A percentile compares a stretch with the other conserved stretches of the same genome.
phyloP scores from a whole-genome alignment of 2,113 vertebrate species.

The Callipepla squamata region DNA sequence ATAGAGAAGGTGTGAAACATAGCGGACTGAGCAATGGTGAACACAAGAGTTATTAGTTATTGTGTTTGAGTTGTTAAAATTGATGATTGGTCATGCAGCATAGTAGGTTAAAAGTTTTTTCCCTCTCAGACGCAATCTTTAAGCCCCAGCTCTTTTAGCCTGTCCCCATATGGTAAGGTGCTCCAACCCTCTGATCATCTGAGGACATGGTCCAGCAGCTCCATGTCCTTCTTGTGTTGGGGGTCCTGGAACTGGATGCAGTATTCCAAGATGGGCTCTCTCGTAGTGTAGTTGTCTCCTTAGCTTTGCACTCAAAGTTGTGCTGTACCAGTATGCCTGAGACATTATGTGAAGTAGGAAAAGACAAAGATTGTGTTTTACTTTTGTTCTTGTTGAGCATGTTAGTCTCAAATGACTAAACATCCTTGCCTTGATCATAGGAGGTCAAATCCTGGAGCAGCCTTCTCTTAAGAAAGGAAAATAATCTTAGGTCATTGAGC shows the following conservation, averaged over 20 bases:
- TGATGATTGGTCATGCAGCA: rapidly evolving
- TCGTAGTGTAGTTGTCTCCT: background rate
- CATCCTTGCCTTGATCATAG: background rate
- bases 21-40: background rate
- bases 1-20: background rate
- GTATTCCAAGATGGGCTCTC: too few relatives aligned
- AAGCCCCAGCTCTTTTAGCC: too few relatives aligned
- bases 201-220: too few relatives aligned
- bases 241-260: too few relatives aligned
- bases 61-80: background rate
- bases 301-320: background rate
- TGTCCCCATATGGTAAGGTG: too few relatives aligned
- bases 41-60: background rate
- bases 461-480: background rate
- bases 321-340: background rate
- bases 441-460: background rate
- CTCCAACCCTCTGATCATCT: too few relatives aligned
- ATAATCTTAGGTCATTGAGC: background rate
- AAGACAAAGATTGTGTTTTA: background rate
- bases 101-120: background rate
- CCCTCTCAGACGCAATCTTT: background rate
- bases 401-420: background rate
- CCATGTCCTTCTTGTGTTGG: too few relatives aligned
- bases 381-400: background rate
- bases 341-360: background rate